These are phyloP conservation scores for Beris chalybata DNA, from an alignment of 2,888 invertebrate species.

Conservation along the genomic window DNA sequence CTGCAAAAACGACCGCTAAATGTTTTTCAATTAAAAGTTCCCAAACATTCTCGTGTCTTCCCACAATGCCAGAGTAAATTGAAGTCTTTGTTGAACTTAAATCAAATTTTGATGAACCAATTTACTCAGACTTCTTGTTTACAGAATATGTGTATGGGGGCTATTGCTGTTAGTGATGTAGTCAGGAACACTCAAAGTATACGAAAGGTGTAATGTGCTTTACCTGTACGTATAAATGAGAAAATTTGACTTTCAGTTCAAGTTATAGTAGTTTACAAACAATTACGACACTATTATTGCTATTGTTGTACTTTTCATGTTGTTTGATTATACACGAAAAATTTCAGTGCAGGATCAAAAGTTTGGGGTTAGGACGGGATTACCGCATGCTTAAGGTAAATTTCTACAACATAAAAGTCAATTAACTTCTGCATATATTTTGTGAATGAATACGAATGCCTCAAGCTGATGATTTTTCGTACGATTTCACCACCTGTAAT, in stretches of 20 bases:
- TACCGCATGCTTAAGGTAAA: too few species aligned
- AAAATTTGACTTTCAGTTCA: neutral
- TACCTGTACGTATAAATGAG: neutral
- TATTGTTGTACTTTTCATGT: too few species aligned
- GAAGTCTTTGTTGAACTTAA: conserved; percentile 11
- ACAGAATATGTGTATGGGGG: neutral
- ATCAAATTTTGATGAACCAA: conserved; percentile 11
- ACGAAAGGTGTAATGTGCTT: too few species aligned
- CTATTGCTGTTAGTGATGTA: neutral
- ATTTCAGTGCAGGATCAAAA: too few species aligned
- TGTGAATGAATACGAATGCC: too few species aligned
- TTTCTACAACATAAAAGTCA: too few species aligned
- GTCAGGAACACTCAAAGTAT: too few species aligned
- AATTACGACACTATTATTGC: neutral
- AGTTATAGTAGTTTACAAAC: neutral
- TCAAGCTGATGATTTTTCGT: too few species aligned
- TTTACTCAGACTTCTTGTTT: neutral
- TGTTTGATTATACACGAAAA: too few species aligned
- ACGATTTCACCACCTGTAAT: too few species aligned
- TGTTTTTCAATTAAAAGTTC: conserved; percentile 16
- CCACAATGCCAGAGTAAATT: conserved; percentile 10
- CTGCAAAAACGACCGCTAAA: neutral
- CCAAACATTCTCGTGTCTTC: neutral
- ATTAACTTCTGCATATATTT: too few species aligned
- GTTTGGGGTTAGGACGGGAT: too few species aligned